Conservation (phyloP, 2,797 vertebrate genomes). For the Schizopygopsis malacanthus region DNA sequence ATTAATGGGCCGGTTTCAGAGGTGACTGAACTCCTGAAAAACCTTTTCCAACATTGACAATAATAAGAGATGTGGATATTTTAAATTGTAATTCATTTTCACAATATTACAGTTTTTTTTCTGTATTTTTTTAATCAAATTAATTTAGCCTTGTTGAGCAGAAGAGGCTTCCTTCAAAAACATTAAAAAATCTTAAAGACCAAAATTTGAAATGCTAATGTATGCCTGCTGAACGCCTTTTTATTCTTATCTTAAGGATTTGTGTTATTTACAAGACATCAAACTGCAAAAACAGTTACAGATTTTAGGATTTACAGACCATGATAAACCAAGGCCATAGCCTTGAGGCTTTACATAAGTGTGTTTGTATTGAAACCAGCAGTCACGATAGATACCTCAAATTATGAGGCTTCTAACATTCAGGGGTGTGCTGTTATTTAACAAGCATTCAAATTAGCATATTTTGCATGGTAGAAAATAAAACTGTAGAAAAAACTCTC, state of each 20-base stretch:
- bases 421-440: background rate
- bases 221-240: background rate
- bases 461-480: background rate
- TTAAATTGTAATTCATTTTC: background rate
- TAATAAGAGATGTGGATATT: background rate
- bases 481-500: background rate
- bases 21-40: background rate
- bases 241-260: background rate
- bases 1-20: background rate
- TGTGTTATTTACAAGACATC: background rate
- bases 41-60: background rate
- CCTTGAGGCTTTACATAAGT: conserved; percentile 7
- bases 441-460: background rate
- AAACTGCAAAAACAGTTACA: conserved; percentile 1
- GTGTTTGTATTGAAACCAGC: conserved; percentile 32
- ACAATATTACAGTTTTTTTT: background rate
- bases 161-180: background rate
- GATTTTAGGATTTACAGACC: conserved; percentile 6
- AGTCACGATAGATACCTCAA: background rate
- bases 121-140: background rate
- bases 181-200: background rate
- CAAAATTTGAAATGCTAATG: background rate
- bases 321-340: conserved; percentile 19
- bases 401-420: background rate
- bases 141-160: background rate